Conservation (phyloP, 1,140 invertebrate species). For the Goniozus legneri region DNA sequence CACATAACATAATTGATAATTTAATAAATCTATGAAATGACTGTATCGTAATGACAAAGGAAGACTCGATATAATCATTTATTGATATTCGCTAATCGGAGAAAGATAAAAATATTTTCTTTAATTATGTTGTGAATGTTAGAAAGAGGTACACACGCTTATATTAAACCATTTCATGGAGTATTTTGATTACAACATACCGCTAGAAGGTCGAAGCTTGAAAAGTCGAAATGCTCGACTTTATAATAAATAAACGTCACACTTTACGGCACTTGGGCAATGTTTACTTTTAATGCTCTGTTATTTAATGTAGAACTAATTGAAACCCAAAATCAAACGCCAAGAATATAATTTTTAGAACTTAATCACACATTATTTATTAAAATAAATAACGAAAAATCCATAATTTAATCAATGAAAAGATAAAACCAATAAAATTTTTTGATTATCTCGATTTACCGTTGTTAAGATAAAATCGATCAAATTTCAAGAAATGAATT, state of each 20-base stretch:
- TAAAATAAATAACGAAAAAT: no score
- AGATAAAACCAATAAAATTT: no score
- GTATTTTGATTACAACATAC: conserved; percentile 16
- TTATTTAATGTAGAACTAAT: no score
- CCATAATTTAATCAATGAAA: no score
- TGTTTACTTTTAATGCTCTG: conserved; percentile 23
- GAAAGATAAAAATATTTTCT: conserved; percentile 16
- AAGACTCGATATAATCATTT: conserved; percentile 17
- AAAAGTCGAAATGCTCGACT: conserved; percentile 10
- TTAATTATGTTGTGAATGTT: conserved; percentile 13
- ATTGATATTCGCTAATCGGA: conserved; percentile 10
- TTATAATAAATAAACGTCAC: conserved; percentile 21
- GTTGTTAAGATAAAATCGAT: no score
- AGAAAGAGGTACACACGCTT: background rate
- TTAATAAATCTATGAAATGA: conserved; percentile 5
- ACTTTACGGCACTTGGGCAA: conserved; percentile 33
- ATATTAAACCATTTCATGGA: conserved; percentile 9
- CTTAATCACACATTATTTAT: no score
- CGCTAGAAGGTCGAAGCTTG: conserved; percentile 12
- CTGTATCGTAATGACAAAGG: conserved; percentile 21
- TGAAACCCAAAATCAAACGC: no score
- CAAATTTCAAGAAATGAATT: no score
- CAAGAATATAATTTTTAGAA: no score
- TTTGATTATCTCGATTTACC: no score
- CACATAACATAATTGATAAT: no score